Base-by-base conservation (phyloP, 2,888 invertebrate genomes). In the Epinotia demarniana region DNA sequence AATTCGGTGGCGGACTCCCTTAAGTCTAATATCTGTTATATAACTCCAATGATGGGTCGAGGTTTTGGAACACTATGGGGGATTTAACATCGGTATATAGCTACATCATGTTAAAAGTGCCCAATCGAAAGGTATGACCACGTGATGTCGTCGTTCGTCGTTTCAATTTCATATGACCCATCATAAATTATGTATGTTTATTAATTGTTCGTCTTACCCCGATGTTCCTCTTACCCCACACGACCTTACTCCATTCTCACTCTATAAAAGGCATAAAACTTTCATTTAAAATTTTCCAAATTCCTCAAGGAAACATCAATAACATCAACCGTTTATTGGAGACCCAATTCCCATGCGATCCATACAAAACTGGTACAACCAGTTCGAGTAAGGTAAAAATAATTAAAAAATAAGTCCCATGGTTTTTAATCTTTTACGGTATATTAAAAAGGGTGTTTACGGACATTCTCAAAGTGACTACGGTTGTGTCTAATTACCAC, bases 341-440 rank as follows among this genome's bases (percentile, higher is more conserved):
- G 57, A 57, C 19, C 55, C 23, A 46, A 58, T 57, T 74, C 39
- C 58, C 64, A 71, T 43, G 23, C 64, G 62, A 69, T 61, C 70
- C 39, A 71, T 66, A 66, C 39, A 75, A 71, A 72, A 73, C 46
- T 39, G 49, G 74, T 72, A 75, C 75, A 72, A 75, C 75, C 75
- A 75, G 75, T 43, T 67, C 66, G 75, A 75, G 75, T 67, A 55
- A 75, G 55, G 55, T 61, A 12, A 69, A 70, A 64, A 27, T n/a
- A 69, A 64, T 71, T 64, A 66, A 66, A 49, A 71, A 72, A 72
- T 72, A 72, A 53, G 70, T 71, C 70, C 53, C 70, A 63, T 72
- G 13, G 13, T 43, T 55, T 66, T 72, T 53, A 49, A 73, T 27
- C 49, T 66, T 67, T 33, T 66, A 49, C 57, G 43, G 46, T 64